Evolutionary conservation across 2,797 vertebrate species (phyloP).

Genomic region (Scarus forsteni): DNA sequence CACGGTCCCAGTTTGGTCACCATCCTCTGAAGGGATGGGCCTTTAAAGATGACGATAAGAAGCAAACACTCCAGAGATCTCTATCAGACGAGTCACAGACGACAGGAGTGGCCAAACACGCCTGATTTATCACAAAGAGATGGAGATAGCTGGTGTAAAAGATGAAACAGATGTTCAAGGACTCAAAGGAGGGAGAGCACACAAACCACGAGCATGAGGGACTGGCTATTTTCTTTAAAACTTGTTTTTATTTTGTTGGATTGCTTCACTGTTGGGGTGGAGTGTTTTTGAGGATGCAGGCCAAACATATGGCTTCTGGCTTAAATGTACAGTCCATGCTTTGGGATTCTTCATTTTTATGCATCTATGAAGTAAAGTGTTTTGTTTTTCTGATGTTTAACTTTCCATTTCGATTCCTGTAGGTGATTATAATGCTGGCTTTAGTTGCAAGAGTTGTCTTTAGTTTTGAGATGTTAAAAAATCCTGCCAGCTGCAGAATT

Average conservation of each 20-base stretch:
- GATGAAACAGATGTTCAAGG: conserved; percentile 43
- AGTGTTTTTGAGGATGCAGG: conserved; percentile 26
- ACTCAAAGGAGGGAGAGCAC: neutral
- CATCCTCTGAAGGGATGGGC: conserved; percentile 23
- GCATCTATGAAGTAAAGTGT: conserved; percentile 28
- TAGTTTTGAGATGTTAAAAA: conserved; percentile 37
- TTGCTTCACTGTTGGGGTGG: conserved; percentile 37
- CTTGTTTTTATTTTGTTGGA: conserved; percentile 25
- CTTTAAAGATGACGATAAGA: conserved; percentile 62
- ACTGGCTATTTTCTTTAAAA: conserved; percentile 47
- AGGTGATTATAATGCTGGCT: conserved; percentile 48
- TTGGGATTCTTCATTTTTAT: conserved; percentile 44
- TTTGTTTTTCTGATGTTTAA: conserved; percentile 39
- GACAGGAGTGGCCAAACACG: conserved; percentile 25
- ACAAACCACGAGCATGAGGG: conserved; percentile 17
- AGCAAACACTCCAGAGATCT: conserved; percentile 49
- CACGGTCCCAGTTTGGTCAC: conserved; percentile 18
- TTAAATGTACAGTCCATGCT: conserved; percentile 7
- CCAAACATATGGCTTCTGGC: conserved; percentile 53
- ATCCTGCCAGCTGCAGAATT: conserved; percentile 56
- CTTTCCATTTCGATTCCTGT: conserved; percentile 36
- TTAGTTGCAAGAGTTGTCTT: conserved; percentile 31
- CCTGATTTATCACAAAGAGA: conserved; percentile 48
- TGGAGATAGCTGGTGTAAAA: conserved; percentile 26
- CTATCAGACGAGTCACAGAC: conserved; percentile 46